Percentiles rank a stretch among this genome's conserved stretches.
Conservation (phyloP, 2,797 vertebrate species). For the Acestrorhynchus altus region DNA sequence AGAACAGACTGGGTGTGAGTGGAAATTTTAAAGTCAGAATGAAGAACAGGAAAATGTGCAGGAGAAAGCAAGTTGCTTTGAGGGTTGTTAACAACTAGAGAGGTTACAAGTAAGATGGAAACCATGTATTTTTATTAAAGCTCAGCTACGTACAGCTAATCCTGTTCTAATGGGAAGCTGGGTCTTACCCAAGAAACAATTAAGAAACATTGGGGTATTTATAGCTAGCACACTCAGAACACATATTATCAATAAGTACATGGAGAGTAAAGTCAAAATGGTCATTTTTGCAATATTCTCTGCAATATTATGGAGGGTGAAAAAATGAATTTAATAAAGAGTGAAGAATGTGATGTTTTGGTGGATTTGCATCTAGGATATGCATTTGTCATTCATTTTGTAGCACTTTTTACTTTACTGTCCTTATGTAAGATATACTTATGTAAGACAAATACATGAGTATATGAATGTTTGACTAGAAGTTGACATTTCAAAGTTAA, state of each 20-base stretch:
- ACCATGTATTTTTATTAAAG: not conserved
- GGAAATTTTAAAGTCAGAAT: constrained; percentile 17
- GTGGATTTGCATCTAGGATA: not conserved
- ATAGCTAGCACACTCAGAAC: not conserved
- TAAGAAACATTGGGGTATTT: not conserved
- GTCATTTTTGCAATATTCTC: not conserved
- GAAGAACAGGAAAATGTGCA: constrained; percentile 6
- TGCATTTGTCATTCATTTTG: not conserved
- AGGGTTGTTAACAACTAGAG: constrained; percentile 1
- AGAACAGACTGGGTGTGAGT: constrained; percentile 22
- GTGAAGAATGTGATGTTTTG: not conserved
- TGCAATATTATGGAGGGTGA: not conserved
- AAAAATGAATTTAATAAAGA: not conserved
- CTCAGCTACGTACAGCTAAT: not conserved
- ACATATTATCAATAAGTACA: not conserved
- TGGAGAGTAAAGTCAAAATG: not conserved
- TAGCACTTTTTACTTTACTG: constrained; percentile 9
- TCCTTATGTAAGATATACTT: not conserved
- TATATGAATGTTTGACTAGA: constrained; percentile 8
- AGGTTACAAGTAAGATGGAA: constrained; percentile 1
- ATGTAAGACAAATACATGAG: not conserved
- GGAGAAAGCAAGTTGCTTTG: constrained; percentile 8
- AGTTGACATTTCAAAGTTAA: constrained; percentile 32
- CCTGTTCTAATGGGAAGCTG: not conserved
- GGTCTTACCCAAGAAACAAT: not conserved